Evolutionary conservation across 2,888 invertebrate genomes (phyloP).

Genomic region (Belgica antarctica): DNA sequence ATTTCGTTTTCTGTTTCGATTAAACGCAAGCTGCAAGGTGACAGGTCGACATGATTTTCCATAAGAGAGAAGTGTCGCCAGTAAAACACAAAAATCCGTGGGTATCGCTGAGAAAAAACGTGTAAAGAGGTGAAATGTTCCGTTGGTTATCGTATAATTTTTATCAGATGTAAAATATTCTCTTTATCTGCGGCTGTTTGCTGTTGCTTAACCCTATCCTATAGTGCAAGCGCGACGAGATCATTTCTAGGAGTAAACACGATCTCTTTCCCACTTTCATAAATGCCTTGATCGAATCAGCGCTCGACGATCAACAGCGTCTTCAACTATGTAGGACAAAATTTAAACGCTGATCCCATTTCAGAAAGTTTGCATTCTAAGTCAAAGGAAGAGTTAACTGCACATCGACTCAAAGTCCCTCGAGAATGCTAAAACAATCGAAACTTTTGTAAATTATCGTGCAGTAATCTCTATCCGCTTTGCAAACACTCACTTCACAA

Average conservation of each 20-base stretch:
- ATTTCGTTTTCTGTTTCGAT: no score
- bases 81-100: slow-evolving; percentile 12
- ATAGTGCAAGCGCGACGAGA: not conserved
- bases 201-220: slow-evolving; percentile 16
- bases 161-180: slow-evolving; percentile 31
- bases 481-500: not conserved
- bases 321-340: not conserved
- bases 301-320: not conserved
- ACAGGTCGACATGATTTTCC: not conserved
- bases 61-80: slow-evolving; percentile 14
- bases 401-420: no score
- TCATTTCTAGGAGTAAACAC: slow-evolving; percentile 3
- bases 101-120: not conserved
- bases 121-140: slow-evolving; percentile 40
- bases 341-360: not conserved
- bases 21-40: not conserved
- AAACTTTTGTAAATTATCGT: no score
- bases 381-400: no score
- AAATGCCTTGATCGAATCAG: not conserved
- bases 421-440: no score
- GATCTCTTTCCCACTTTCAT: slow-evolving; percentile 13
- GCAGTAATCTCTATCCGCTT: not conserved
- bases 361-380: no score
- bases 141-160: slow-evolving; percentile 29
- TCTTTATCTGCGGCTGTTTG: not conserved